Evolutionary conservation across 2,888 invertebrate genomes (phyloP).

Genomic region (Pristionchus japonicus): DNA sequence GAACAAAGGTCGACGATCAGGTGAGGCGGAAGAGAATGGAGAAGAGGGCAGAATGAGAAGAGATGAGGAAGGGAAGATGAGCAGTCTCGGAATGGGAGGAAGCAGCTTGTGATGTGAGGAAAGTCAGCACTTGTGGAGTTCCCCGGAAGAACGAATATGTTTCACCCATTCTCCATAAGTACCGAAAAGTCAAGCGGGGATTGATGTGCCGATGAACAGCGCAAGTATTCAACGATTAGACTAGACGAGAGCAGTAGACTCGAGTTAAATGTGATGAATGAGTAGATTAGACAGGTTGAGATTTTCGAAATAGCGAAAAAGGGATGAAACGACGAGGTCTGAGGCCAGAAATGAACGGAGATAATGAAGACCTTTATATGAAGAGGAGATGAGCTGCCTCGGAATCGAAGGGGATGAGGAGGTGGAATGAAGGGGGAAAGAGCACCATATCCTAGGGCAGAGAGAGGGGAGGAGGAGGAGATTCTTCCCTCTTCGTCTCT

Average conservation of each 20-base stretch:
- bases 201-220: too few relatives aligned
- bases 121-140: too few relatives aligned
- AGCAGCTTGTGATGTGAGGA: not conserved
- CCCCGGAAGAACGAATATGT: too few relatives aligned
- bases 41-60: not conserved
- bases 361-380: not conserved
- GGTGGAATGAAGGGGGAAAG: not conserved
- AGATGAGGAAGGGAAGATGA: not conserved
- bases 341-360: not conserved
- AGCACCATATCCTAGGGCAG: not conserved
- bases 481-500: not conserved
- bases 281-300: too few relatives aligned
- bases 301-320: too few relatives aligned
- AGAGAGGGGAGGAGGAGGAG: not conserved
- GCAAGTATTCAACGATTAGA: too few relatives aligned
- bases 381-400: not conserved
- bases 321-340: too few relatives aligned
- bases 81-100: not conserved
- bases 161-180: too few relatives aligned
- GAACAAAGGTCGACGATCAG: not conserved
- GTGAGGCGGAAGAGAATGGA: not conserved
- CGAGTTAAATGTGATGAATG: too few relatives aligned
- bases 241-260: too few relatives aligned
- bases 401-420: not conserved
- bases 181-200: too few relatives aligned